Percentiles rank a stretch among this genome's conserved stretches.
Conservation (phyloP, 2,888 invertebrate genomes). For the Drosophila barbarae region DNA sequence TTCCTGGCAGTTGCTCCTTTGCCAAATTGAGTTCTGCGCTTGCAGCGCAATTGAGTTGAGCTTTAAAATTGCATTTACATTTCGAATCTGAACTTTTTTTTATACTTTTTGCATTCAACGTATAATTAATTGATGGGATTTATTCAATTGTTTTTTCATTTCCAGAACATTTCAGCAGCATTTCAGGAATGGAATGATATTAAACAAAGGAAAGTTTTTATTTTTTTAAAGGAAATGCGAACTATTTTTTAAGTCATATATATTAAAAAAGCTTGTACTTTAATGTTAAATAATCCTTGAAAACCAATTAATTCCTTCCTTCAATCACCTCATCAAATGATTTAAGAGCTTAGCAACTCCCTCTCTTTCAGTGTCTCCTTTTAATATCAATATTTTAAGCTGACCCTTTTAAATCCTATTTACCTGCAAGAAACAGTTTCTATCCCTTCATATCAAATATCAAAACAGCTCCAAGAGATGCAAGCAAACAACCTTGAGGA, state of each 20-base stretch:
- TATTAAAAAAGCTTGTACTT: background rate
- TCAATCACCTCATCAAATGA: background rate
- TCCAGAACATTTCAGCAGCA: background rate
- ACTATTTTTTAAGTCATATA: too few relatives aligned
- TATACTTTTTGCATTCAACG: background rate
- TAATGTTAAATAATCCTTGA: background rate
- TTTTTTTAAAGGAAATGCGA: background rate
- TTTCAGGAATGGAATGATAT: background rate
- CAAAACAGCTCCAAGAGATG: constrained; percentile 15
- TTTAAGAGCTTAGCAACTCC: background rate
- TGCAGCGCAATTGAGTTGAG: constrained; percentile 31
- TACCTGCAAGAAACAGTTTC: background rate
- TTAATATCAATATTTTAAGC: constrained; percentile 5
- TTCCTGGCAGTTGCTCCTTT: constrained; percentile 23
- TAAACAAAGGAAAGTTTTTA: background rate
- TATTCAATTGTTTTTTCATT: constrained; percentile 7
- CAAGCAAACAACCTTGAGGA: constrained; percentile 44
- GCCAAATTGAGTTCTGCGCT: constrained; percentile 32
- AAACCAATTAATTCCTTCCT: background rate
- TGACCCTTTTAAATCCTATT: constrained; percentile 6
- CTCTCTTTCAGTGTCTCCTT: background rate
- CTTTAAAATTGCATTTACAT: constrained; percentile 37
- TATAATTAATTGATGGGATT: constrained; percentile 6
- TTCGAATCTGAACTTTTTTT: constrained; percentile 4
- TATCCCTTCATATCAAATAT: constrained; percentile 13